Conservation (phyloP, 1,140 invertebrate genomes). For the Aphaenogaster ashmeadi region DNA sequence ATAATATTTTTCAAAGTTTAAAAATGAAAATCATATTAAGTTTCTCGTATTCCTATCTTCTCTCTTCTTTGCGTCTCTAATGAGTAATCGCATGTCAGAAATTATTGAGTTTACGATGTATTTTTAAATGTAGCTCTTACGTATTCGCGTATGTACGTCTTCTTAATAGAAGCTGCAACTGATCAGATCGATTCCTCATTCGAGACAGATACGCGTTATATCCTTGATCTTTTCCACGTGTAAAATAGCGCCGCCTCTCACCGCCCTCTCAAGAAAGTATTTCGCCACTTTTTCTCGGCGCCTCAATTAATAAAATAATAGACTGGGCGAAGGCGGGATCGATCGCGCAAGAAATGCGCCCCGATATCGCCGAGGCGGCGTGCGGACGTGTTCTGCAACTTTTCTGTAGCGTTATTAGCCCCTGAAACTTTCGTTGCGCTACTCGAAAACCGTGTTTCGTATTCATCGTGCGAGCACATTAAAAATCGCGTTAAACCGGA, state of each 20-base stretch:
- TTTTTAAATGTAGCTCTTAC: not conserved
- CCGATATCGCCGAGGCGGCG: not conserved
- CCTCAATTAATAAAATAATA: slow-evolving; percentile 59
- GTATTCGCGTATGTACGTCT: not conserved
- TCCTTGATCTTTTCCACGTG: slow-evolving; percentile 38
- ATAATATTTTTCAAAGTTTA: not conserved
- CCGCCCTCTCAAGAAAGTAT: slow-evolving; percentile 10
- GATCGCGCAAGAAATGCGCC: slow-evolving; percentile 27
- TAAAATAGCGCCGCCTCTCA: slow-evolving; percentile 23
- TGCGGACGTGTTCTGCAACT: slow-evolving; percentile 3
- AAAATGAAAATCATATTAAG: not conserved
- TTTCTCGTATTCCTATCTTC: not conserved
- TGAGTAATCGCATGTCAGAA: not conserved
- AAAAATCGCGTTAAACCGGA: slow-evolving; percentile 28
- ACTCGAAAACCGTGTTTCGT: not conserved
- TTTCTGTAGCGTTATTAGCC: not conserved
- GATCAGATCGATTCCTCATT: not conserved
- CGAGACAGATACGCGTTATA: slow-evolving; percentile 4
- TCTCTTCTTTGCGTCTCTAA: not conserved
- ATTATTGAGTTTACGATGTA: slow-evolving; percentile 12
- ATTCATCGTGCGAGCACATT: slow-evolving; percentile 26
- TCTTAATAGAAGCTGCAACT: not conserved
- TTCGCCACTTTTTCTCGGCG: slow-evolving; percentile 35
- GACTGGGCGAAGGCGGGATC: slow-evolving; percentile 8
- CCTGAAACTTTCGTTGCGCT: slow-evolving; percentile 1